These are phyloP conservation scores for Chauna torquata DNA, from an alignment of 2,113 vertebrate genomes.

Conservation along the genomic window DNA sequence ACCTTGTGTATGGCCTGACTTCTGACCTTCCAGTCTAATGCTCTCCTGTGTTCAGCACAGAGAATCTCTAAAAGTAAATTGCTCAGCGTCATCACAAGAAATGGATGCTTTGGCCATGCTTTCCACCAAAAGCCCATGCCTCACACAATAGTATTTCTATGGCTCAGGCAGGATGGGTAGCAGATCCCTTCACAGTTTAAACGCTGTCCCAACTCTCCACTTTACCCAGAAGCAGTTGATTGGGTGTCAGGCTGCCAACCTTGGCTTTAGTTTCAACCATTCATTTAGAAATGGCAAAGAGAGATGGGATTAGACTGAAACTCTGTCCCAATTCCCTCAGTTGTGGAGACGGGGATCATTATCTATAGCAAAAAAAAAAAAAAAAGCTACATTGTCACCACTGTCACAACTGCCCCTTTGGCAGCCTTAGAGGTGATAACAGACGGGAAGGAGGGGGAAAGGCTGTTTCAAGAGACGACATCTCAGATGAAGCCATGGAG, in stretches of 20 bases:
- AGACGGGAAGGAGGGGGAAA: background rate
- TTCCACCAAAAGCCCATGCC: background rate
- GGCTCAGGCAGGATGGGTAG: background rate
- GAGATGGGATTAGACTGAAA: background rate
- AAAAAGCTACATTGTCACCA: background rate
- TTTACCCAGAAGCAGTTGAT: background rate
- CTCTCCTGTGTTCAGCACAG: background rate
- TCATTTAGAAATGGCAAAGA: background rate
- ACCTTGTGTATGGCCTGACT: background rate
- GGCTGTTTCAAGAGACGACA: background rate
- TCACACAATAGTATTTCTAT: background rate
- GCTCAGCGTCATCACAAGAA: background rate
- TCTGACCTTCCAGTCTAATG: background rate
- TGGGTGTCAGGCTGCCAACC: background rate
- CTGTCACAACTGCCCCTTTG: background rate
- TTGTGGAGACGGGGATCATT: background rate
- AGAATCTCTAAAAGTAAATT: background rate
- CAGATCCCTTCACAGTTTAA: background rate
- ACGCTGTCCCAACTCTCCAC: background rate
- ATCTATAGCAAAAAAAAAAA: background rate
- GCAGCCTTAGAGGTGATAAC: background rate
- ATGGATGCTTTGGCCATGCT: accelerated
- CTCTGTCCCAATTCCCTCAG: background rate
- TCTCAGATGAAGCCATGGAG: background rate
- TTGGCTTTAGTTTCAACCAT: background rate